Conservation (phyloP, 2,888 invertebrate genomes). For the Agapostemon virescens region DNA sequence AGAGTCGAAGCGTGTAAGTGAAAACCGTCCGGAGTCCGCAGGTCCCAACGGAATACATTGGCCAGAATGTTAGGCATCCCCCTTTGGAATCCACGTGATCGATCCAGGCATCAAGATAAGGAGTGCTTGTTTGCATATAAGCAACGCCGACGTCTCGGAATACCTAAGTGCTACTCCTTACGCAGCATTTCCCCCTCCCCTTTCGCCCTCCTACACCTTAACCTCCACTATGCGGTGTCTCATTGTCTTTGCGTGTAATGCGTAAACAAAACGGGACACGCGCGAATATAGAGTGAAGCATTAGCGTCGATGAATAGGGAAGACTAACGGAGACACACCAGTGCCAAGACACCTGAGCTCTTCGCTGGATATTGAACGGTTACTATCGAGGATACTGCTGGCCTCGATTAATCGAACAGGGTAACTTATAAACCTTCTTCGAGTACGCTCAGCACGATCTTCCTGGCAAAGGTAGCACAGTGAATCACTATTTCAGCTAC, state of each 20-base stretch:
- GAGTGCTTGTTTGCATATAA: conserved; percentile 3
- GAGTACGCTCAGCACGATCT: not conserved
- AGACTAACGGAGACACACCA: not conserved
- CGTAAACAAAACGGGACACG: conserved; percentile 11
- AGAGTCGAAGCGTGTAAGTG: not conserved
- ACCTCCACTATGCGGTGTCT: too few relatives aligned
- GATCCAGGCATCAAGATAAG: conserved; percentile 4
- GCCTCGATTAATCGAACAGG: not conserved
- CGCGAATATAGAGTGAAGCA: conserved; percentile 11
- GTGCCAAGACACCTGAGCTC: not conserved
- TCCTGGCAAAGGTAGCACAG: not conserved
- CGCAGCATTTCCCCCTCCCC: not conserved
- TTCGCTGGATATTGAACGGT: not conserved
- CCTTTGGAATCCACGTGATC: conserved; percentile 8
- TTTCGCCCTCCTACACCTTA: too few relatives aligned
- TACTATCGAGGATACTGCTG: not conserved
- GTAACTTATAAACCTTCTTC: conserved; percentile 1
- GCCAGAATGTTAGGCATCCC: not conserved
- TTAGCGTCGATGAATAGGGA: conserved; percentile 3
- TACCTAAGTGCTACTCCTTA: conserved; percentile 8
- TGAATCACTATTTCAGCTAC: not conserved
- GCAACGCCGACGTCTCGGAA: not conserved
- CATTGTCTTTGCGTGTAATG: conserved; percentile 17
- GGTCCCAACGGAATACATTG: not conserved
- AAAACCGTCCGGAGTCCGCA: not conserved